These are phyloP conservation scores for Camponotus floridanus DNA, from an alignment of 1,140 invertebrate species.

Conservation along the genomic window DNA sequence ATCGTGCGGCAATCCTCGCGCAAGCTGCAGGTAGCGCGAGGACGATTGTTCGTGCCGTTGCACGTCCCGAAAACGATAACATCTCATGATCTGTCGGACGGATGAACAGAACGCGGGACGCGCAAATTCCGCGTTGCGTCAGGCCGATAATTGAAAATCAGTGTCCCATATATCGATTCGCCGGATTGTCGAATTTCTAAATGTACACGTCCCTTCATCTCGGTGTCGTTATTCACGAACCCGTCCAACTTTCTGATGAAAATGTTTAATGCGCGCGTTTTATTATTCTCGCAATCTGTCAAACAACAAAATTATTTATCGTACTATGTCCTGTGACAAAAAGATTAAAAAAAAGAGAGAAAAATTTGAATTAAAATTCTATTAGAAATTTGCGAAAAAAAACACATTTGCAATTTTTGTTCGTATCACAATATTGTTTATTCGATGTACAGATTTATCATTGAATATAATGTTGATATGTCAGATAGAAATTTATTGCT, in stretches of 20 bases:
- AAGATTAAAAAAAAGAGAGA: slow-evolving; percentile 21
- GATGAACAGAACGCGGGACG: slow-evolving; percentile 73
- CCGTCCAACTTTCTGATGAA: not conserved
- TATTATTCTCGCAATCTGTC: slow-evolving; percentile 12
- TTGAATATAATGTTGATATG: not conserved
- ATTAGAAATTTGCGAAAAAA: not conserved
- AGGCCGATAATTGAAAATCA: slow-evolving; percentile 85
- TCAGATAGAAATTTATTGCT: not conserved
- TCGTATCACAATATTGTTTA: not conserved
- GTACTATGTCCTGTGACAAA: not conserved
- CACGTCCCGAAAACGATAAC: slow-evolving; percentile 80
- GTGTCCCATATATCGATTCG: slow-evolving; percentile 84
- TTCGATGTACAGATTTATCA: not conserved
- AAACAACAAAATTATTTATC: not conserved
- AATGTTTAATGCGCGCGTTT: slow-evolving; percentile 19
- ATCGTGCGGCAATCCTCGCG: slow-evolving; percentile 13
- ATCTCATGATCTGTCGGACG: slow-evolving; percentile 83
- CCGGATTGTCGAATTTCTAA: slow-evolving; percentile 70
- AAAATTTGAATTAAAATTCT: slow-evolving; percentile 28
- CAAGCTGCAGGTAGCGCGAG: slow-evolving; percentile 59
- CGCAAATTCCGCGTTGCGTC: slow-evolving; percentile 77
- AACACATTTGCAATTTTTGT: not conserved
- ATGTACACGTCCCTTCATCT: slow-evolving; percentile 34
- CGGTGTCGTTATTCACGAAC: not conserved
- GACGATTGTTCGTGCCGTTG: slow-evolving; percentile 64